A percentile compares a stretch with the other conserved stretches of the same genome.
Conservation (phyloP, 2,113 vertebrate genomes). For the Bagarius yarrelli region DNA sequence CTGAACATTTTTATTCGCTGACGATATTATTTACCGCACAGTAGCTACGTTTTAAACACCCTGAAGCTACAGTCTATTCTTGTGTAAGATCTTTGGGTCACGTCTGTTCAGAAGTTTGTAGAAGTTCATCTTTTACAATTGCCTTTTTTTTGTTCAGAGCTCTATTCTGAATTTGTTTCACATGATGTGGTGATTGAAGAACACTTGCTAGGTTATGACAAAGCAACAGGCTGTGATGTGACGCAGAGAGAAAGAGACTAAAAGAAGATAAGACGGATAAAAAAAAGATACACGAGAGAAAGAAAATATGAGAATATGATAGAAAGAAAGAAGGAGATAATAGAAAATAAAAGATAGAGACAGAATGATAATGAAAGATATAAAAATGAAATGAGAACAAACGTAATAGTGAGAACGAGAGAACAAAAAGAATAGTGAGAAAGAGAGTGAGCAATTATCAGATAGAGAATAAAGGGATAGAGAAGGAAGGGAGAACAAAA, state of each 20-base stretch:
- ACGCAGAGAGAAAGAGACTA: slow-evolving; percentile 48
- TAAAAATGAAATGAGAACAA: too few species aligned
- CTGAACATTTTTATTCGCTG: not conserved
- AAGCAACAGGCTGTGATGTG: slow-evolving; percentile 67
- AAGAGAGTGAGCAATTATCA: not conserved
- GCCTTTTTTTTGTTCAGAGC: slow-evolving; percentile 57
- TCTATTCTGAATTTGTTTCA: slow-evolving; percentile 48
- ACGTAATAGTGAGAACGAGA: too few species aligned
- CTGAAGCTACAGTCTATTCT: slow-evolving; percentile 47
- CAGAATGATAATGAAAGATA: too few species aligned
- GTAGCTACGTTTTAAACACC: not conserved
- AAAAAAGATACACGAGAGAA: not conserved
- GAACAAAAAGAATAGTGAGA: not conserved
- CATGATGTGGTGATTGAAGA: slow-evolving; percentile 63
- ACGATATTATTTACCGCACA: slow-evolving; percentile 3
- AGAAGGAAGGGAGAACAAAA: too few species aligned
- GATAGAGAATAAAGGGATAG: slow-evolving; percentile 36
- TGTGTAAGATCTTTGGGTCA: slow-evolving; percentile 34
- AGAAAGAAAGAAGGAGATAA: too few species aligned
- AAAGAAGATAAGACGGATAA: not conserved
- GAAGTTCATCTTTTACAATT: slow-evolving; percentile 54
- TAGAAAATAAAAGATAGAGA: too few species aligned
- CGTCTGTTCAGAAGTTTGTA: slow-evolving; percentile 45
- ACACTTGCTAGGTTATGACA: slow-evolving; percentile 67
- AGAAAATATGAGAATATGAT: too few species aligned